Evolutionary conservation across 92 coral and sea anemone genomes (phyloP).

Genomic region (Palythoa caribaeorum): DNA sequence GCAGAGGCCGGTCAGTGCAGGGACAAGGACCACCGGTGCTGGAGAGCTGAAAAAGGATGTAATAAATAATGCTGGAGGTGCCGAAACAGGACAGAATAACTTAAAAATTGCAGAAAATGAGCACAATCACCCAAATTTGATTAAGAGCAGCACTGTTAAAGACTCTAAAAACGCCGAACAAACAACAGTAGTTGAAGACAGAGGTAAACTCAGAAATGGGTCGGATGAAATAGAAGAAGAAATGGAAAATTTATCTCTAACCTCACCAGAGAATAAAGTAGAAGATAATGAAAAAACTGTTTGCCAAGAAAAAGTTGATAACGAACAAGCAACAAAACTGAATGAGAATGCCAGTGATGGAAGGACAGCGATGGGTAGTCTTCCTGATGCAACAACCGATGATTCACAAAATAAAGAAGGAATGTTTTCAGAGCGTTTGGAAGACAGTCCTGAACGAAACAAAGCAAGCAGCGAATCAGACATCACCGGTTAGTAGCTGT

Average conservation of each 20-base stretch:
- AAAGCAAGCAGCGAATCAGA: no score
- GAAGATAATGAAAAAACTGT: background rate
- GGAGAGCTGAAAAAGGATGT: background rate
- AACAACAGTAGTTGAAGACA: background rate
- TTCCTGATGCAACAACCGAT: background rate
- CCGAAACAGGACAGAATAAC: background rate
- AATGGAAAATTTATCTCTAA: background rate
- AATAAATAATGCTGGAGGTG: background rate
- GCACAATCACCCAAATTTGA: background rate
- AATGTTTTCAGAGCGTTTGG: no score
- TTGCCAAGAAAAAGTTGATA: background rate
- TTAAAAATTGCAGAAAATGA: background rate
- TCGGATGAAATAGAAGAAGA: background rate
- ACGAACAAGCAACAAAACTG: background rate
- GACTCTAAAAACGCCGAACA: background rate
- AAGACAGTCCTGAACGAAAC: no score
- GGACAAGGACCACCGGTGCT: constrained; percentile 41
- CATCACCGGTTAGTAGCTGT: no score
- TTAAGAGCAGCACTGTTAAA: background rate
- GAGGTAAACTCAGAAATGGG: background rate
- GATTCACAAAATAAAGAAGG: no score
- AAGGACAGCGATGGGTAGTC: background rate
- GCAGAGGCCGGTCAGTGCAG: constrained; percentile 69
- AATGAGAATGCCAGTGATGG: background rate
- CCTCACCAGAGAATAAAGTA: background rate